Evolutionary conservation across 2,797 vertebrate genomes (phyloP), one percentile per base, ranked within the genome.

Genomic region (Betta splendens): DNA sequence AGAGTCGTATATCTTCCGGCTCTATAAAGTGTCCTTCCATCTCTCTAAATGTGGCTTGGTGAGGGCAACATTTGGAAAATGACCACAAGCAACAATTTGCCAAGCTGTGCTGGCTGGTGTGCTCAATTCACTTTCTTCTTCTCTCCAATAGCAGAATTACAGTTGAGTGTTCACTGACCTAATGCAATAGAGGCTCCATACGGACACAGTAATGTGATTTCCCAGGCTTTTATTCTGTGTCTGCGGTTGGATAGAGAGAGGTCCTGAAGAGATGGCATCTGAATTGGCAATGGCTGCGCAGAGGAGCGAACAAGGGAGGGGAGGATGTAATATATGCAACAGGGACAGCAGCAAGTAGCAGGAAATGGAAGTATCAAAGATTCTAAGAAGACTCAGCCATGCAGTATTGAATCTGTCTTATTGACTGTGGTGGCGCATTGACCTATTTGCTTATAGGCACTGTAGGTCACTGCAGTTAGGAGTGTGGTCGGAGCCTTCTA

Each of bases 131-230:
- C 82, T 85, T 85, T 83, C 72, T 78, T 79, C 78, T 83, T 77
- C 75, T 78, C 84, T 77, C 77, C 73, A 55, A 85, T 78, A 54
- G 85, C 85, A 83, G 77, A 86, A 88, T 89, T 80, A 83, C 80
- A 88, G 87, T 77, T 85, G 86, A 89, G 86, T 84, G 84, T 88
- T 84, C 58, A 69, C 84, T 79, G 85, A 80, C 83, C 80, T 89
- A 89, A 91, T 87, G 75, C 72, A 89, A 89, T 90, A 85, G 81
- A 81, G 72, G 77, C 78, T 84, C 77, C 83, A 85, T 84, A 85
- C 59, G 54, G 79, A 79, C 67, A 45, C 43, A 69, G 72, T 91
- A 91, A 91, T 91, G 77, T 83, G 83, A 91, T 91, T 90, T 90
- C 56, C 77, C 37, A 13, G 66, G 76, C 84, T 88, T 89, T 89